Percentiles rank a stretch among this genome's conserved stretches.
Evolutionary conservation across 2,888 invertebrate genomes (phyloP).

Genomic region (Metopia argyrocephala): DNA sequence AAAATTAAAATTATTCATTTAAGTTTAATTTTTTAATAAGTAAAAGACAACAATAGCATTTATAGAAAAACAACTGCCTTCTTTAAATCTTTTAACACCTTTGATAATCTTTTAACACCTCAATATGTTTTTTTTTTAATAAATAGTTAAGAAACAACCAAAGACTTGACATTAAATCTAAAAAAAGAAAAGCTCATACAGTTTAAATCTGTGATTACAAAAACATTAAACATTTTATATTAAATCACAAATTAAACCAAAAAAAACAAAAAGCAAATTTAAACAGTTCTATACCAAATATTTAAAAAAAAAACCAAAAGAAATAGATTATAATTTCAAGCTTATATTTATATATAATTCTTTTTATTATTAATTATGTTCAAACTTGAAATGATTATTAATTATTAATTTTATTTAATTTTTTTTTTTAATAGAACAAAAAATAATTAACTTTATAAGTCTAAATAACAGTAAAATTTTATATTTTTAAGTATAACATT

Average conservation of each 20-base stretch:
- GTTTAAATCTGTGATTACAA: slow-evolving; percentile 70
- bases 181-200: slow-evolving; percentile 68
- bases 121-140: no score
- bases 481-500: slow-evolving; percentile 25
- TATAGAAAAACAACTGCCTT: slow-evolving; percentile 42
- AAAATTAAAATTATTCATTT: slow-evolving; percentile 12
- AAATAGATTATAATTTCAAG: no score
- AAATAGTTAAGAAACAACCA: not conserved
- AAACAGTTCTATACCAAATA: no score
- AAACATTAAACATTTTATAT: slow-evolving; percentile 49
- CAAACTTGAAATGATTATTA: no score
- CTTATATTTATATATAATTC: no score
- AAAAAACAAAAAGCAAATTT: not conserved
- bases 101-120: slow-evolving; percentile 2
- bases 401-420: not conserved
- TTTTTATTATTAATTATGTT: no score
- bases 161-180: slow-evolving; percentile 1
- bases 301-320: no score
- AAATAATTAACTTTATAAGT: slow-evolving; percentile 20
- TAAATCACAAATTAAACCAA: slow-evolving; percentile 68
- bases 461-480: slow-evolving; percentile 21
- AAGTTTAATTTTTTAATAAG: slow-evolving; percentile 23
- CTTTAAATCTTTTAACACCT: slow-evolving; percentile 2
- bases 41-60: slow-evolving; percentile 47
- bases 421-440: slow-evolving; percentile 17